Base-by-base conservation (phyloP, 2,797 vertebrate genomes). In the Alectoris magna region DNA sequence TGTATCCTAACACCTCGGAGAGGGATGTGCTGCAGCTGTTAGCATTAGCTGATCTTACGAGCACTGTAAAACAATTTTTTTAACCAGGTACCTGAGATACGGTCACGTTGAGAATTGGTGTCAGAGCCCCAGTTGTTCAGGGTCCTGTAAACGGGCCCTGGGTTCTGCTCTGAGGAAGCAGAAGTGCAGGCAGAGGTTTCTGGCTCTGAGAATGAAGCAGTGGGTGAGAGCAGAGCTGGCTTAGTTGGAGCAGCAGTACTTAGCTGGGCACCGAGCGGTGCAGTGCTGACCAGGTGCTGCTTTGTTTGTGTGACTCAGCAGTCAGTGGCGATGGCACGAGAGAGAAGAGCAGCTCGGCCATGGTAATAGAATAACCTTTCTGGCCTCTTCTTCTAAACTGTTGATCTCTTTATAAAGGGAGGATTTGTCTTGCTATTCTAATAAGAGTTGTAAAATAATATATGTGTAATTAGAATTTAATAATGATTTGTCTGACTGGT, bases 391-490 rank as follows among this genome's bases (percentile, higher is more conserved):
- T 88, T 90, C 84, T 70, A 70, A 93, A 91, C 43, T 84, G 88
- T 72, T 89, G 78, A 66, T 96, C 92, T 89, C 46, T 90, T 64
- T 74, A 44, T 78, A 71, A 83, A 24, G 87, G 84, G 78, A 91
- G 53, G 85, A 90, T 91, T 95, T 92, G 79, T 78, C 93, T 91
- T 91, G 89, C 87, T 93, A 63, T 59, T 96, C 89, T 93, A 96
- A 90, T 94, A 93, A 84, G 75, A 88, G 91, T 84, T 93, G 75
- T 95, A 94, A 93, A 90, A 80, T 84, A 92, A 95, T 91, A 93
- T 86, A 95, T 88, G 84, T 88, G 64, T 93, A 96, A 97, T 97
- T 95, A 96, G 91, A 93, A 89, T 88, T 93, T 91, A 95, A 93
- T 96, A 93, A 92, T 82, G 71, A 89, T 95, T 93, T 84, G 77